These are phyloP conservation scores for Cinara cedri DNA, from an alignment of 2,888 invertebrate species.

Conservation along the genomic window DNA sequence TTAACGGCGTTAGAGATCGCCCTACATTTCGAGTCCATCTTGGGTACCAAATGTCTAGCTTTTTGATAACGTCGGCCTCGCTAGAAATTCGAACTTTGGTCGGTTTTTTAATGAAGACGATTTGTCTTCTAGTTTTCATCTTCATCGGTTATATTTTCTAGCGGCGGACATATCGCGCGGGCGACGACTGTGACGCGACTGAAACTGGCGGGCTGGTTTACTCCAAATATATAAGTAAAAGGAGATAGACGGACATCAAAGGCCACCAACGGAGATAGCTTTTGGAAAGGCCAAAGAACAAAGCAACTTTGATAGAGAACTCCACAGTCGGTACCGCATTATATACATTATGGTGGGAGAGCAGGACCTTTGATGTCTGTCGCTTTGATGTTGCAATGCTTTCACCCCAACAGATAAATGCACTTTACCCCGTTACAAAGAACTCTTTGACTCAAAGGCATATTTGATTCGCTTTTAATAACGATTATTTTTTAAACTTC, in stretches of 20 bases:
- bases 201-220: slow-evolving; percentile 55
- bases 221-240: slow-evolving; percentile 55
- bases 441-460: slow-evolving; percentile 56
- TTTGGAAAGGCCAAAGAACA: slow-evolving; percentile 54
- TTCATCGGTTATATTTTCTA: slow-evolving; percentile 38
- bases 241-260: slow-evolving; percentile 55
- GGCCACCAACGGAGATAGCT: slow-evolving; percentile 50
- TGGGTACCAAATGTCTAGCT: slow-evolving; percentile 43
- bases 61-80: slow-evolving; percentile 43
- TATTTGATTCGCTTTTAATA: slow-evolving; percentile 56
- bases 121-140: slow-evolving; percentile 37
- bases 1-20: slow-evolving; percentile 40
- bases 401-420: slow-evolving; percentile 50
- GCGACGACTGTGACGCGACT: slow-evolving; percentile 56
- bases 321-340: slow-evolving; percentile 51
- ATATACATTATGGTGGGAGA: slow-evolving; percentile 52
- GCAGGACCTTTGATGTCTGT: slow-evolving; percentile 53
- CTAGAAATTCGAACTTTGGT: slow-evolving; percentile 16
- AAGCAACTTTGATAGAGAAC: slow-evolving; percentile 53
- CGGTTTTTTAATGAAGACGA: slow-evolving; percentile 19
- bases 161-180: slow-evolving; percentile 53
- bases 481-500: slow-evolving; percentile 53
- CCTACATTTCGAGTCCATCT: slow-evolving; percentile 48
- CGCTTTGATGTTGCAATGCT: slow-evolving; percentile 52
- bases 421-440: slow-evolving; percentile 56